These are phyloP conservation scores for Ectropis grisescens DNA, from an alignment of 1,140 invertebrate species.

Conservation along the genomic window DNA sequence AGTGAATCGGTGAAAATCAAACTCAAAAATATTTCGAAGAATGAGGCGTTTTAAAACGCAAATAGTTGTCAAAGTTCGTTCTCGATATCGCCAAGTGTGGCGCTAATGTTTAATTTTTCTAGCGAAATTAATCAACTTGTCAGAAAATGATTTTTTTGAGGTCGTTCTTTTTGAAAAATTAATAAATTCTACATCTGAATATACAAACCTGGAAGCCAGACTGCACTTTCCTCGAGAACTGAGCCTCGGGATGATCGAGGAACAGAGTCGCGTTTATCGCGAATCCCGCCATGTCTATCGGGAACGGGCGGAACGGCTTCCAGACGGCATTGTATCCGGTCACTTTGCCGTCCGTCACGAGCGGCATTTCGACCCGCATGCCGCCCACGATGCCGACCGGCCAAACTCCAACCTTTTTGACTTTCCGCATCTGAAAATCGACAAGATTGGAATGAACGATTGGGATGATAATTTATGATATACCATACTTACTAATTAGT, in stretches of 20 bases:
- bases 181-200: too few relatives aligned
- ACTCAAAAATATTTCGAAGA: too few relatives aligned
- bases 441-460: constrained; percentile 3
- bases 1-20: too few relatives aligned
- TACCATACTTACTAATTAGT: too few relatives aligned
- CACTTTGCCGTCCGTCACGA: constrained; percentile 82
- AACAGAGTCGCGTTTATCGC: constrained; percentile 91
- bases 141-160: too few relatives aligned
- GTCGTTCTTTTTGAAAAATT: too few relatives aligned
- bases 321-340: constrained; percentile 87
- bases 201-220: constrained; percentile 82
- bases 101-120: too few relatives aligned
- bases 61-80: too few relatives aligned
- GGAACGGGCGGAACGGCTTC: constrained; percentile 92
- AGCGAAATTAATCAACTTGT: too few relatives aligned
- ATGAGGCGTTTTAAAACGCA: too few relatives aligned
- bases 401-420: constrained; percentile 94
- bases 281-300: constrained; percentile 99
- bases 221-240: constrained; percentile 87
- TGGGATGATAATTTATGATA: too few relatives aligned
- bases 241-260: constrained; percentile 80
- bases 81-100: too few relatives aligned
- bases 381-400: constrained; percentile 96
- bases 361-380: constrained; percentile 87
- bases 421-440: constrained; percentile 78